These are phyloP conservation scores for Pogonophryne albipinna DNA, from an alignment of 2,797 vertebrate species.

Conservation along the genomic window DNA sequence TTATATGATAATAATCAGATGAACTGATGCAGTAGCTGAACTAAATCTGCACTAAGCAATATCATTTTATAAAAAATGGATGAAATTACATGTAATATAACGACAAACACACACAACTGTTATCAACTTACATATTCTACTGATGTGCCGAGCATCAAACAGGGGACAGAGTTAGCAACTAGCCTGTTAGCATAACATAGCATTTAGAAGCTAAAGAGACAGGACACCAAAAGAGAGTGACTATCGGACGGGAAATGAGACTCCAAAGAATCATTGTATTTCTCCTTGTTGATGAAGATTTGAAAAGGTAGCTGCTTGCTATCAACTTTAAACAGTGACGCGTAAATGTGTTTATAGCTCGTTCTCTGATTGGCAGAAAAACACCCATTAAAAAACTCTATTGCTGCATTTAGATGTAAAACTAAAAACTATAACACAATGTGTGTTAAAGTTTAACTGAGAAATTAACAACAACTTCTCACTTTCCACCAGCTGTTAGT, in stretches of 20 bases:
- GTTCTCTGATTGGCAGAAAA: neutral
- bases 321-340: neutral
- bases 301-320: too few relatives aligned
- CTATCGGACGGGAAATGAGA: neutral
- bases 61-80: neutral
- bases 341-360: neutral
- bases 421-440: too few relatives aligned
- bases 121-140: neutral
- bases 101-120: neutral
- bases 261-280: neutral
- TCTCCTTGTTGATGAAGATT: neutral
- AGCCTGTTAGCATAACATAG: neutral
- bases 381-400: too few relatives aligned
- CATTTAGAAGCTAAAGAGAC: neutral
- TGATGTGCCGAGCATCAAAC: neutral
- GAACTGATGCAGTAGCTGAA: neutral
- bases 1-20: neutral
- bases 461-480: neutral
- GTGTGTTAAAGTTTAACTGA: neutral
- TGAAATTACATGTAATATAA: neutral
- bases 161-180: neutral
- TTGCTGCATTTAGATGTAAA: too few relatives aligned
- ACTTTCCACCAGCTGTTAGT: slow-evolving; percentile 28
- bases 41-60: neutral
- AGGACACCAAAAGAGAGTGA: neutral